phyloP scores from a whole-genome alignment of 1,140 invertebrate species.

The Megathymus violae region DNA sequence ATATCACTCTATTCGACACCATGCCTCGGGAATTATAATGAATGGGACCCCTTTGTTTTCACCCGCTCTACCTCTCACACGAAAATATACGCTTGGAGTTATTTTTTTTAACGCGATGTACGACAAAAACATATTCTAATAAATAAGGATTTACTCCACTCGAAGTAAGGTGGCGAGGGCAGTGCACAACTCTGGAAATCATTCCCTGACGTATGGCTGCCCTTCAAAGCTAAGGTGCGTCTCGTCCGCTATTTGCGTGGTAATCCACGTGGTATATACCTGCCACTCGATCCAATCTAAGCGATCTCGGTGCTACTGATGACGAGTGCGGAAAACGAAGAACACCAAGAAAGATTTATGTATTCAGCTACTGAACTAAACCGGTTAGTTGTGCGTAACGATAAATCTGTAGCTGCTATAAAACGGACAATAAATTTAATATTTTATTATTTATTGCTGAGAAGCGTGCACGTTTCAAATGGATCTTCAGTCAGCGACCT shows the following conservation, averaged over 20 bases:
- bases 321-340: not conserved
- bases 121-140: too few species aligned
- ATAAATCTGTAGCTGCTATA: slow-evolving; percentile 17
- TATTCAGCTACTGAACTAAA: slow-evolving; percentile 2
- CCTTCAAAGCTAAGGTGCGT: too few species aligned
- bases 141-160: too few species aligned
- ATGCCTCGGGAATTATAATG: slow-evolving; percentile 28
- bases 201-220: too few species aligned
- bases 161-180: not conserved
- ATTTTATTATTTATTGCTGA: slow-evolving; percentile 23
- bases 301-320: too few species aligned
- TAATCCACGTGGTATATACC: too few species aligned
- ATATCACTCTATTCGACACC: slow-evolving; percentile 21
- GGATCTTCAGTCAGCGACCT: not conserved
- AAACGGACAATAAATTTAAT: slow-evolving; percentile 15
- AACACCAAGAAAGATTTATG: not conserved
- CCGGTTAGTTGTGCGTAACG: not conserved
- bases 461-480: not conserved
- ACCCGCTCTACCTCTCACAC: not conserved
- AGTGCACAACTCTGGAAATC: too few species aligned
- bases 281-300: too few species aligned
- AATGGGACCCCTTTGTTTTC: slow-evolving; percentile 24
- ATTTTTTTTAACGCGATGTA: not conserved
- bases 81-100: not conserved
- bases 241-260: too few species aligned